Conservation (phyloP, 1,140 invertebrate genomes). For the Pseudomyrmex concolor region DNA sequence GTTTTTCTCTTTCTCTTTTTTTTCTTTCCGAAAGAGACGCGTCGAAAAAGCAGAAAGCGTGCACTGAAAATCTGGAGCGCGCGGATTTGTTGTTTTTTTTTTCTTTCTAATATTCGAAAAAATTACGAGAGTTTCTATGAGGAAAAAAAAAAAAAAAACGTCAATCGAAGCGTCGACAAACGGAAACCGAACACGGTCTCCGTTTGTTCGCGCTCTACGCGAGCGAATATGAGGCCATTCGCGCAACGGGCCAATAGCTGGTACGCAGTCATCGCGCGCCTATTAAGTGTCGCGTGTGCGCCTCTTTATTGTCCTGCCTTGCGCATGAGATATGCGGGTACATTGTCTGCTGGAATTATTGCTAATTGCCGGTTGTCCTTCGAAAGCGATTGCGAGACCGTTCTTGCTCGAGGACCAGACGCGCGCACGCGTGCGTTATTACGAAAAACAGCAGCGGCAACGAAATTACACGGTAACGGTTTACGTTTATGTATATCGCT, state of each 20-base stretch:
- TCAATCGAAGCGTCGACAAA: no score
- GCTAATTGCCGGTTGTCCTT: constrained; percentile 80
- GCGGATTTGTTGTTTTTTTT: no score
- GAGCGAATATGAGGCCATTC: constrained; percentile 54
- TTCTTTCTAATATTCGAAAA: no score
- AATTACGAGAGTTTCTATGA: not conserved
- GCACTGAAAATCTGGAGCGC: no score
- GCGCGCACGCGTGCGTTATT: not conserved
- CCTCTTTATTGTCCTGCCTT: constrained; percentile 62
- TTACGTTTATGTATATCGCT: not conserved
- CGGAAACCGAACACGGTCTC: not conserved
- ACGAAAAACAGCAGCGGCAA: constrained; percentile 19
- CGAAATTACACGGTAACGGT: not conserved
- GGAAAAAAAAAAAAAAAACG: not conserved
- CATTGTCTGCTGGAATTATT: constrained; percentile 78
- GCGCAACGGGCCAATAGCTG: constrained; percentile 40
- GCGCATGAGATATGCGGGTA: constrained; percentile 76
- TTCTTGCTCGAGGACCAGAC: constrained; percentile 17
- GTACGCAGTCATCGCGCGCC: constrained; percentile 47
- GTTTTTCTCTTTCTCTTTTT: not conserved
- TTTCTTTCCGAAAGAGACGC: not conserved
- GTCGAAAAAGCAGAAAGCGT: not conserved
- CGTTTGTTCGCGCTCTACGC: constrained; percentile 23
- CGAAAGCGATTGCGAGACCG: constrained; percentile 62
- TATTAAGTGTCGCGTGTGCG: constrained; percentile 53